These are phyloP conservation scores for Poecile montanus DNA, from an alignment of 2,797 vertebrate species.

Conservation along the genomic window DNA sequence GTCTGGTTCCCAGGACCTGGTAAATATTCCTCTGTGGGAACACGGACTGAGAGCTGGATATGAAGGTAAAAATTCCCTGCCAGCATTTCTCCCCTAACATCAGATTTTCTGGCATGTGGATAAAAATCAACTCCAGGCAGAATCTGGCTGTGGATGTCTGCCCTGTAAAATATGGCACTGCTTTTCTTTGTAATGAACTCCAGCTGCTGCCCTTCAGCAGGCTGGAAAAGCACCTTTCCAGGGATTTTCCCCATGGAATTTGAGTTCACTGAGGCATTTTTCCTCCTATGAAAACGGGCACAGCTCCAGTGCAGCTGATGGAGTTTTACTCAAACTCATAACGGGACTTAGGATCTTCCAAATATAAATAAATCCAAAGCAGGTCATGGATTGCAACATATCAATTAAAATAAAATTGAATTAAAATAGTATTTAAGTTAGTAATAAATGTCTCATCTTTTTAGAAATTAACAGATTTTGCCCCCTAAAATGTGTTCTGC, in stretches of 20 bases:
- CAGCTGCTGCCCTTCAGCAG: not conserved
- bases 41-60: not conserved
- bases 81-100: not conserved
- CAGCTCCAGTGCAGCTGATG: not conserved
- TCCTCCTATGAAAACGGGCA: not conserved
- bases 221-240: not conserved
- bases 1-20: not conserved
- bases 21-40: not conserved
- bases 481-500: not conserved
- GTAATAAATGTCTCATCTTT: not conserved
- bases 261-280: not conserved
- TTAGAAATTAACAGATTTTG: not conserved
- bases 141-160: not conserved
- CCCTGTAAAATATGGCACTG: not conserved
- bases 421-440: not conserved
- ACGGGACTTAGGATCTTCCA: not conserved
- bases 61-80: not conserved
- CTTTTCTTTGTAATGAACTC: not conserved
- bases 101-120: not conserved
- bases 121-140: not conserved
- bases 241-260: not conserved
- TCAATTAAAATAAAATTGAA: not conserved
- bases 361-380: not conserved
- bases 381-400: not conserved
- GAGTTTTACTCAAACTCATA: not conserved